A percentile compares a stretch with the other conserved stretches of the same genome.
Conservation (phyloP, 2,113 vertebrate species). For the Furnarius figulus region DNA sequence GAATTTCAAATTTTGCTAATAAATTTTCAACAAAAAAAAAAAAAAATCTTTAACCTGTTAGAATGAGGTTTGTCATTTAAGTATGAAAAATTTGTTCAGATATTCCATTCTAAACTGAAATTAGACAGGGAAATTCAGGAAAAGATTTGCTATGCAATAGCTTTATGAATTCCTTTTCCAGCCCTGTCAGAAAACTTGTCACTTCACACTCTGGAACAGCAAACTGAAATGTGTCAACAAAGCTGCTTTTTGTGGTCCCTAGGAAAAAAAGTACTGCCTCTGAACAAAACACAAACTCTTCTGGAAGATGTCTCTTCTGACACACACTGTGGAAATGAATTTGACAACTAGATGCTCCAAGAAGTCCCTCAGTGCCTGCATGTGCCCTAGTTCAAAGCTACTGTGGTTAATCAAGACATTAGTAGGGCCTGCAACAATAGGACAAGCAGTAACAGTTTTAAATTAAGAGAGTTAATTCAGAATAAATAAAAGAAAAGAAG, state of each 20-base stretch:
- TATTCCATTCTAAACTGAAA: background rate
- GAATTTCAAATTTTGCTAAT: background rate
- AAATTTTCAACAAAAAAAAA: background rate
- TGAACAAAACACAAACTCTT: background rate
- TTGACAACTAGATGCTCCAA: background rate
- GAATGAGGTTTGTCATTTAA: background rate
- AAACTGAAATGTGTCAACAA: conserved; percentile 4
- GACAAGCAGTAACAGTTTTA: background rate
- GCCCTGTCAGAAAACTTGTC: background rate
- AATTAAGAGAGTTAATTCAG: background rate
- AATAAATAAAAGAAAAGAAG: background rate
- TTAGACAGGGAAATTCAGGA: background rate
- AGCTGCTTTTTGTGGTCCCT: background rate
- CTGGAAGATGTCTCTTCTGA: background rate
- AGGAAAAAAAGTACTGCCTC: background rate
- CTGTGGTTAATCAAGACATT: background rate
- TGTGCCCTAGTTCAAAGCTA: background rate
- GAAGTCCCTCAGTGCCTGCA: background rate
- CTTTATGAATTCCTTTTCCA: background rate
- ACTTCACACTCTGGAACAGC: background rate
- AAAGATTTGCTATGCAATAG: background rate
- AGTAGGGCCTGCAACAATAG: background rate
- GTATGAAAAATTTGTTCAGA: background rate
- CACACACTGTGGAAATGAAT: background rate
- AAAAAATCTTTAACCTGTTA: background rate